Evolutionary conservation across 1,140 invertebrate species (phyloP).

Genomic region (Paralvinella palmiformis): DNA sequence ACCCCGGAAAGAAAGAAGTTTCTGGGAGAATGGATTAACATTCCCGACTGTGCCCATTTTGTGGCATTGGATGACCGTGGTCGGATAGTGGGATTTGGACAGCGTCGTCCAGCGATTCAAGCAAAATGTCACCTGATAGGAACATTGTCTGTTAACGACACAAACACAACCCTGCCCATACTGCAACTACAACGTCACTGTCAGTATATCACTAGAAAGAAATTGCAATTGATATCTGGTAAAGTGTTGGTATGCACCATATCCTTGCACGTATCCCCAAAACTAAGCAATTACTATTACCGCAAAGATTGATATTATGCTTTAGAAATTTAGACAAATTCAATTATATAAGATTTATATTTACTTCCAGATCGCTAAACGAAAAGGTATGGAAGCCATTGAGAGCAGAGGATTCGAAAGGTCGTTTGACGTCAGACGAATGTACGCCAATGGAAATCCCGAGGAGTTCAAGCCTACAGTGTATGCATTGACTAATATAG

Average conservation of each 20-base stretch:
- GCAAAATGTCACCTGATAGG: background rate
- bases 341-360: no score
- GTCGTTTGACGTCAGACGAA: background rate
- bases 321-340: background rate
- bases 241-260: no score
- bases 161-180: background rate
- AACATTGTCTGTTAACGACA: background rate
- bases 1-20: background rate
- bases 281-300: no score
- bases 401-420: background rate
- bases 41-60: background rate
- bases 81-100: background rate
- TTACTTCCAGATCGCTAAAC: slow-evolving; percentile 1
- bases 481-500: slow-evolving; percentile 6
- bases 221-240: background rate
- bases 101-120: slow-evolving; percentile 1
- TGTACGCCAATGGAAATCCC: slow-evolving; percentile 6
- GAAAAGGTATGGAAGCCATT: background rate
- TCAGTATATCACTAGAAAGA: background rate
- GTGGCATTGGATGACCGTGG: background rate
- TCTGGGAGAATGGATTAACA: background rate
- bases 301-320: no score
- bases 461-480: background rate
- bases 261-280: no score
- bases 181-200: background rate